Percentiles rank a stretch among this genome's conserved stretches.
Evolutionary conservation across 2,888 invertebrate species (phyloP).

Genomic region (Ochropleura plecta): DNA sequence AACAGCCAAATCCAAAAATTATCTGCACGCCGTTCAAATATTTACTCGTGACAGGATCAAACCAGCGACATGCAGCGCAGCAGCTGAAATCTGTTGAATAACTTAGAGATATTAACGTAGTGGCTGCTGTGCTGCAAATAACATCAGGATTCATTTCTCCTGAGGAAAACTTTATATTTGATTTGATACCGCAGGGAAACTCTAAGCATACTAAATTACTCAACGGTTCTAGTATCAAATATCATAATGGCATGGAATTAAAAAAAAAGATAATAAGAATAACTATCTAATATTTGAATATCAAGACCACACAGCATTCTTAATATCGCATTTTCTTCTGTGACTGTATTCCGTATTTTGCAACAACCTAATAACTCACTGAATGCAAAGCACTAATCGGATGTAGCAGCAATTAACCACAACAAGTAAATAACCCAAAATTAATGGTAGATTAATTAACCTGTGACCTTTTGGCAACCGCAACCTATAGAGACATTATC

Average conservation of each 20-base stretch:
- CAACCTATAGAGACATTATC: slow-evolving; percentile 44
- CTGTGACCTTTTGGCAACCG: slow-evolving; percentile 36
- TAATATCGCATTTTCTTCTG: neutral
- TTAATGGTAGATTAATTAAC: slow-evolving; percentile 45
- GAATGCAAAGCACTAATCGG: slow-evolving; percentile 20
- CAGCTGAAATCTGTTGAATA: neutral
- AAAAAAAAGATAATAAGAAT: neutral
- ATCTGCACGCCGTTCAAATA: too few species aligned
- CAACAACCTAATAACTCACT: slow-evolving; percentile 13
- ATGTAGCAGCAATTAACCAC: slow-evolving; percentile 33
- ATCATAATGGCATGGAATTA: neutral
- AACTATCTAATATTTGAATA: neutral
- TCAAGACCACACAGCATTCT: neutral
- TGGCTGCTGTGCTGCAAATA: too few species aligned
- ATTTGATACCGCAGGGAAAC: neutral
- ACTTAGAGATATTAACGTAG: neutral
- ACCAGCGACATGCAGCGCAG: too few species aligned
- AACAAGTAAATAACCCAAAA: slow-evolving; percentile 38
- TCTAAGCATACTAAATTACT: neutral
- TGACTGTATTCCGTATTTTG: slow-evolving; percentile 16
- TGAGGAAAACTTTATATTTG: neutral
- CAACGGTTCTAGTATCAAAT: neutral
- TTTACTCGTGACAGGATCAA: too few species aligned
- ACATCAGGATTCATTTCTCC: too few species aligned
- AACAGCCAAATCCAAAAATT: too few species aligned